phyloP scores from a whole-genome alignment of 1,140 invertebrate species.

The Drosophila cardini region DNA sequence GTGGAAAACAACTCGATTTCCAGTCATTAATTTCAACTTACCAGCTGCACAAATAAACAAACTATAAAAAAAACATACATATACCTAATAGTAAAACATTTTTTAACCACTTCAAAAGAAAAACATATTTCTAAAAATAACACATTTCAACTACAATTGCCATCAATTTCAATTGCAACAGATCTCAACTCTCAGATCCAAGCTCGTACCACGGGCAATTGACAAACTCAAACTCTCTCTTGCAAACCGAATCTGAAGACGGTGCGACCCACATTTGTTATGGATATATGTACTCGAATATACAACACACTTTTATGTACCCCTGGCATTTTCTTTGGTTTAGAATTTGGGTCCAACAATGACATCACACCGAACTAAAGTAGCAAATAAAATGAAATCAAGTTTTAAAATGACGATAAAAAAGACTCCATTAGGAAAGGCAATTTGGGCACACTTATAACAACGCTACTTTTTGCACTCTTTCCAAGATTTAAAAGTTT shows the following conservation, averaged over 20 bases:
- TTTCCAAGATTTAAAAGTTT: too few species aligned
- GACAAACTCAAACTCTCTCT: conserved; percentile 52
- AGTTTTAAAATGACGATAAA: conserved; percentile 43
- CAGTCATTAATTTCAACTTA: conserved; percentile 43
- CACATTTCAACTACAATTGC: conserved; percentile 68
- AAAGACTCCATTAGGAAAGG: conserved; percentile 22
- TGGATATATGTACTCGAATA: conserved; percentile 20
- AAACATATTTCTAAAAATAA: conserved; percentile 66
- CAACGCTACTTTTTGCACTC: too few species aligned
- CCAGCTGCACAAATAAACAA: conserved; percentile 66
- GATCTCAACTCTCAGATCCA: conserved; percentile 61
- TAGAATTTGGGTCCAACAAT: conserved; percentile 54
- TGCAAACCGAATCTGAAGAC: conserved; percentile 4
- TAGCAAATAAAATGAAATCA: conserved; percentile 63
- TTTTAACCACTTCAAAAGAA: conserved; percentile 46
- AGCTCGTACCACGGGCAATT: conserved; percentile 58
- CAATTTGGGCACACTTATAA: neutral
- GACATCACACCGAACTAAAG: conserved; percentile 66
- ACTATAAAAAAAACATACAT: conserved; percentile 30
- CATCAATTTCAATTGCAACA: conserved; percentile 49
- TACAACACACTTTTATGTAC: conserved; percentile 40
- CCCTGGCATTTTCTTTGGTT: conserved; percentile 50
- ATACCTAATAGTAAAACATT: conserved; percentile 7
- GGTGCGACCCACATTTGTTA: conserved; percentile 62
- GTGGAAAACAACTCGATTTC: conserved; percentile 22